Conservation (phyloP, 1,140 invertebrate species). For the Cherax destructor region DNA sequence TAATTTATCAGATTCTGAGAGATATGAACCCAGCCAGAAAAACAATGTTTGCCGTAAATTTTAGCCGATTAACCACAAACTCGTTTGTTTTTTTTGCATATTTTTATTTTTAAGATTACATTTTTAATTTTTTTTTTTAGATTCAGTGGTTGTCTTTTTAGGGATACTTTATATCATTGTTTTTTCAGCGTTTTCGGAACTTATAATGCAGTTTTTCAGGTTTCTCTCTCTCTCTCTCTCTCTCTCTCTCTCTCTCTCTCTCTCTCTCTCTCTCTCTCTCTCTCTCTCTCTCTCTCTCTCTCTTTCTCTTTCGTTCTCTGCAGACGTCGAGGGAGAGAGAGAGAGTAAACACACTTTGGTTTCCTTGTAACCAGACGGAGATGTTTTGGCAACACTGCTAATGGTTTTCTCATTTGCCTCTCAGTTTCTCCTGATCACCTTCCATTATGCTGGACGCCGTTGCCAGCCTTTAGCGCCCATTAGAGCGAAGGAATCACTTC, state of each 20-base stretch:
- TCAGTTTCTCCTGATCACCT: background rate
- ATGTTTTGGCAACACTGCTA: background rate
- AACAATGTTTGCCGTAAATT: too few species aligned
- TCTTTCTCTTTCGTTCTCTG: background rate
- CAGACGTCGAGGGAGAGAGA: too few species aligned
- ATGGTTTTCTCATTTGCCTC: background rate
- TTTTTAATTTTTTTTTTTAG: too few species aligned
- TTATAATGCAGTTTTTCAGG: too few species aligned
- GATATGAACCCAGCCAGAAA: too few species aligned
- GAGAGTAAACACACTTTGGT: background rate
- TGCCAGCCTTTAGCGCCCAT: background rate
- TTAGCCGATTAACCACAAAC: too few species aligned
- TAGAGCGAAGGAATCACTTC: background rate
- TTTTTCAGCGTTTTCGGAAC: too few species aligned
- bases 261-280: conserved; percentile 26
- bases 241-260: conserved; percentile 37
- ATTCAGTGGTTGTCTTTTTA: too few species aligned
- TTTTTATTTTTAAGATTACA: too few species aligned
- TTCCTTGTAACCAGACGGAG: conserved; percentile 6
- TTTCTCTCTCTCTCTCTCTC: conserved; percentile 18
- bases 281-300: conserved; percentile 36
- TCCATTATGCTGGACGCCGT: background rate
- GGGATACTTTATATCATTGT: too few species aligned
- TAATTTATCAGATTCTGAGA: too few species aligned
- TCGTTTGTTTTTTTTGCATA: too few species aligned